phyloP scores from a whole-genome alignment of 2,888 invertebrate genomes.

The Cryptocheilus praepositus region DNA sequence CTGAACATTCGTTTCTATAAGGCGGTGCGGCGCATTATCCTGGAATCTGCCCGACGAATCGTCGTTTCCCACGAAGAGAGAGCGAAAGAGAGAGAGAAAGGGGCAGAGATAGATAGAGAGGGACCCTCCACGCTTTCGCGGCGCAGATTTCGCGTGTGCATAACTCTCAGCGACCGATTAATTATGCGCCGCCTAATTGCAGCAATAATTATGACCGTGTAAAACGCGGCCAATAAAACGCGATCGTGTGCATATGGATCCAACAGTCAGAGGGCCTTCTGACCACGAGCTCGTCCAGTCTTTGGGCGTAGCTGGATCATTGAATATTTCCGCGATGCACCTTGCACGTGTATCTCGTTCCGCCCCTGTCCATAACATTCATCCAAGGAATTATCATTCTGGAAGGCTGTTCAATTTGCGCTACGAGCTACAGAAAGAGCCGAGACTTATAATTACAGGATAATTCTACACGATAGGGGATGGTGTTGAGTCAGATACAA shows the following conservation, averaged over 20 bases:
- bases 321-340: no score
- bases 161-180: conserved; percentile 62
- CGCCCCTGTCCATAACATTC: no score
- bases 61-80: conserved; percentile 45
- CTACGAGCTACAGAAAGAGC: no score
- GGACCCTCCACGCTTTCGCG: neutral
- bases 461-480: no score
- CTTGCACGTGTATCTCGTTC: no score
- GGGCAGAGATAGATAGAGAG: neutral
- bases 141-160: conserved; percentile 55
- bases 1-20: conserved; percentile 52
- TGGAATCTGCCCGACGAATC: conserved; percentile 52
- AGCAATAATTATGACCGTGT: conserved; percentile 31
- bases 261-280: neutral
- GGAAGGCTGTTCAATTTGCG: no score
- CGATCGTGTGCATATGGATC: neutral
- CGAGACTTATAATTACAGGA: no score
- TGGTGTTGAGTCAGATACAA: no score
- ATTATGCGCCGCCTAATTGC: conserved; percentile 60
- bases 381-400: no score
- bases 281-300: no score
- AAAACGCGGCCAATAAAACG: no score
- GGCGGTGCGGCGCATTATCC: conserved; percentile 48
- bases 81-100: conserved; percentile 8
- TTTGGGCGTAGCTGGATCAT: no score